A percentile compares a stretch with the other conserved stretches of the same genome.
phyloP scores from a whole-genome alignment of 2,113 vertebrate species.

The Chionis minor region DNA sequence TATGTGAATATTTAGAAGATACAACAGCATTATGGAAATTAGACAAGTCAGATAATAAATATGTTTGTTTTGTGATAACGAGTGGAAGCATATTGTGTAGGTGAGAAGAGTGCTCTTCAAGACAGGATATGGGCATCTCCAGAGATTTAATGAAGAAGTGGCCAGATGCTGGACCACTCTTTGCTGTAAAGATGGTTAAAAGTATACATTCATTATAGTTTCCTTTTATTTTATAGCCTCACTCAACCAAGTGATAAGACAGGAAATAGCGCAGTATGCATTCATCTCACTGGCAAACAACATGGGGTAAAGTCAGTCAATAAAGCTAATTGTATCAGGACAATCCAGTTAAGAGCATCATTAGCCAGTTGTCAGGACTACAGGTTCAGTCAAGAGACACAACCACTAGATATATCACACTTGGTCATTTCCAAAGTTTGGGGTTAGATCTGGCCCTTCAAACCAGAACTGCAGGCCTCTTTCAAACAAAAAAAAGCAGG shows the following conservation, averaged over 20 bases:
- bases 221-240: constrained; percentile 22
- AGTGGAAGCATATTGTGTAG: not conserved
- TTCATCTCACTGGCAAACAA: not conserved
- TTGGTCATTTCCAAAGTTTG: not conserved
- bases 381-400: not conserved
- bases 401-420: not conserved
- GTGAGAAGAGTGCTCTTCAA: not conserved
- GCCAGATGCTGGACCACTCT: not conserved
- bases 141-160: not conserved
- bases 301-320: not conserved
- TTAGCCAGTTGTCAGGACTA: not conserved
- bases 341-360: not conserved
- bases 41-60: not conserved
- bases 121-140: not conserved
- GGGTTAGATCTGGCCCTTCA: not conserved
- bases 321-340: not conserved
- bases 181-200: not conserved
- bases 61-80: constrained; percentile 23
- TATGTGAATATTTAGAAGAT: not conserved
- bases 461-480: not conserved
- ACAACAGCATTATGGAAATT: not conserved
- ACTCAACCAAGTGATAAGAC: not conserved
- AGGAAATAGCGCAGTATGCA: not conserved
- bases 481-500: not conserved
- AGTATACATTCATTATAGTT: not conserved